Conservation (phyloP, 2,888 invertebrate genomes). For the Rhynchonema sp. region DNA sequence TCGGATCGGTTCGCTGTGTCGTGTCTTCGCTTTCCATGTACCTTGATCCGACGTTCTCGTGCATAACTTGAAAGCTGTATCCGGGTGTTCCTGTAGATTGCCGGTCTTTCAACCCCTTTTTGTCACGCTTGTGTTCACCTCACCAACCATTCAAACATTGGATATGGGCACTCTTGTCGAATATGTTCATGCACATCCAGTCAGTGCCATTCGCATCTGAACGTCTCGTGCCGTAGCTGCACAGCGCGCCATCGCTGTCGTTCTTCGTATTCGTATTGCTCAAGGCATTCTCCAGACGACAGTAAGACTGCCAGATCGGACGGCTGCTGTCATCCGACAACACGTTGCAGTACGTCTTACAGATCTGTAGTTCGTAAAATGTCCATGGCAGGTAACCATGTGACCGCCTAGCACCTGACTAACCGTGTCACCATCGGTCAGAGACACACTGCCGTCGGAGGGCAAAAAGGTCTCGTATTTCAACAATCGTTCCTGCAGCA, state of each 20-base stretch:
- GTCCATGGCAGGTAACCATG: too few species aligned
- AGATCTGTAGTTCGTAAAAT: too few species aligned
- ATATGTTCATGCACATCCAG: background rate
- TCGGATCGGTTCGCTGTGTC: too few species aligned
- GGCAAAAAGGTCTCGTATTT: background rate
- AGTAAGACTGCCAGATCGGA: slow-evolving; percentile 48
- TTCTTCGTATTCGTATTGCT: background rate
- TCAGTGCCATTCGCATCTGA: slow-evolving; percentile 27
- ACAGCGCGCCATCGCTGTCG: background rate
- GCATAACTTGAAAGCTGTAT: too few species aligned
- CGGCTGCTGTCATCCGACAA: slow-evolving; percentile 35
- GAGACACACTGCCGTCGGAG: slow-evolving; percentile 37
- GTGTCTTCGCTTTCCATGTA: too few species aligned
- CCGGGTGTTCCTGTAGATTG: too few species aligned
- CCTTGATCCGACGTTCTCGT: too few species aligned
- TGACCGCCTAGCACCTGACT: slow-evolving; percentile 30
- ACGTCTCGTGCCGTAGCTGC: slow-evolving; percentile 53
- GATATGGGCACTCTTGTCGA: background rate
- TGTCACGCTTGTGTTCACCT: too few species aligned
- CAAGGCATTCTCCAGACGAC: background rate
- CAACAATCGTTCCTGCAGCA: slow-evolving; percentile 64
- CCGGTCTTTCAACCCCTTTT: too few species aligned
- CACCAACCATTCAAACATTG: background rate
- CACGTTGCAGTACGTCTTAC: background rate
- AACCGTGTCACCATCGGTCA: background rate